These are phyloP conservation scores for Musca vetustissima DNA, from an alignment of 1,140 invertebrate species.

Conservation along the genomic window DNA sequence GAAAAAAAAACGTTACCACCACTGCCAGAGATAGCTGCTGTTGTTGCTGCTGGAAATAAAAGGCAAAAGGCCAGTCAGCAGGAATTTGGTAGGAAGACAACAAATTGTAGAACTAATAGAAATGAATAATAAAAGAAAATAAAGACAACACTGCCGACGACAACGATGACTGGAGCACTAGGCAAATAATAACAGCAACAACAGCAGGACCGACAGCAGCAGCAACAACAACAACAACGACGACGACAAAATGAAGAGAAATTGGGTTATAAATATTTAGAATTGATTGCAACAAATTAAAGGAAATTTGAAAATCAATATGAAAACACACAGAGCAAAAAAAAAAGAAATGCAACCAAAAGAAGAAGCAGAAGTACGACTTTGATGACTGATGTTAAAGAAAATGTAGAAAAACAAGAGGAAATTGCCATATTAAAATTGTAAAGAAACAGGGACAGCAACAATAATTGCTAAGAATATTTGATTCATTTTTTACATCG, in stretches of 20 bases:
- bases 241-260: background rate
- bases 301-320: conserved; percentile 24
- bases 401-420: background rate
- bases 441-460: conserved; percentile 3
- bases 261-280: conserved; percentile 24
- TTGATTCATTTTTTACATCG: conserved; percentile 6
- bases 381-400: background rate
- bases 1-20: background rate
- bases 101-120: background rate
- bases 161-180: background rate
- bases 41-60: too few relatives aligned
- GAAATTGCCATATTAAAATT: background rate
- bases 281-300: conserved; percentile 18
- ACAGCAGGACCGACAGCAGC: too few relatives aligned
- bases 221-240: background rate
- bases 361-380: background rate
- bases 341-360: background rate
- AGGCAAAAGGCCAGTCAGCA: background rate
- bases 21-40: background rate
- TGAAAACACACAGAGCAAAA: background rate
- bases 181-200: conserved; percentile 1
- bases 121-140: background rate
- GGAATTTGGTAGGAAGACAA: background rate
- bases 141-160: background rate
- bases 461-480: conserved; percentile 1